Percentiles rank a stretch among this genome's conserved stretches.
These are phyloP conservation scores for Trematomus bernacchii DNA, from an alignment of 2,797 vertebrate genomes.

Conservation along the genomic window DNA sequence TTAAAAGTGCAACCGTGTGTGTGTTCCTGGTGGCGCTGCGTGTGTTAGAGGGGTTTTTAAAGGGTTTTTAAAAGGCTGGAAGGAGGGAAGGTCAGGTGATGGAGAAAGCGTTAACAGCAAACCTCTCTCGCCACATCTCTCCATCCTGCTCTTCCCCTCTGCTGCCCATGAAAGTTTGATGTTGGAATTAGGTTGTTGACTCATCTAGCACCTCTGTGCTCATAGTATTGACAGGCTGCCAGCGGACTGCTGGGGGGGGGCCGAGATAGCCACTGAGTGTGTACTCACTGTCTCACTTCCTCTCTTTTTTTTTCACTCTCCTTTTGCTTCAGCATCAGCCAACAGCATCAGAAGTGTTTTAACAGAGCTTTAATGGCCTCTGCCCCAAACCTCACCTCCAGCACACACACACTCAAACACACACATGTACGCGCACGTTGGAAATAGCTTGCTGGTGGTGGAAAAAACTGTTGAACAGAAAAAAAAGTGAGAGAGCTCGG, in stretches of 20 bases:
- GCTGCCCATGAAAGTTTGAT: slow-evolving; percentile 97
- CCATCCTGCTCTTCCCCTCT: slow-evolving; percentile 68
- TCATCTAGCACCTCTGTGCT: slow-evolving; percentile 96
- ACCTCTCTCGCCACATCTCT: slow-evolving; percentile 77
- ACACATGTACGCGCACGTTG: slow-evolving; percentile 77
- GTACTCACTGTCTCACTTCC: slow-evolving; percentile 68
- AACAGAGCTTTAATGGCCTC: slow-evolving; percentile 99
- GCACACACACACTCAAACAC: slow-evolving; percentile 53
- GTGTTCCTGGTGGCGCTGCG: slow-evolving; percentile 46
- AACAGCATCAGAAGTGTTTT: slow-evolving; percentile 99
- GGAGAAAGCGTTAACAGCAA: slow-evolving; percentile 79
- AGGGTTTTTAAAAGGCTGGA: slow-evolving; percentile 83
- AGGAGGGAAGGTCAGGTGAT: slow-evolving; percentile 85
- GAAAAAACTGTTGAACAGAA: slow-evolving; percentile 70
- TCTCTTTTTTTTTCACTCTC: slow-evolving; percentile 65
- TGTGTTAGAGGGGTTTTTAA: slow-evolving; percentile 79
- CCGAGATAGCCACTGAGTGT: slow-evolving; percentile 87
- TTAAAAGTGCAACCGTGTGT: slow-evolving; percentile 77
- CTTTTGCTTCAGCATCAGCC: slow-evolving; percentile 91
- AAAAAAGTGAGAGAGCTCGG: slow-evolving; percentile 50
- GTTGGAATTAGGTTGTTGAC: slow-evolving; percentile 97
- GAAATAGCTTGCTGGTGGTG: slow-evolving; percentile 91
- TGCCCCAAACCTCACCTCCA: slow-evolving; percentile 76
- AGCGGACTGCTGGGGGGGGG: slow-evolving; percentile 88
- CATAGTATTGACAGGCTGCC: slow-evolving; percentile 96